Evolutionary conservation across 53 echinoderm and acorn worm species (phyloP).

Genomic region (Echinometra lucunter): DNA sequence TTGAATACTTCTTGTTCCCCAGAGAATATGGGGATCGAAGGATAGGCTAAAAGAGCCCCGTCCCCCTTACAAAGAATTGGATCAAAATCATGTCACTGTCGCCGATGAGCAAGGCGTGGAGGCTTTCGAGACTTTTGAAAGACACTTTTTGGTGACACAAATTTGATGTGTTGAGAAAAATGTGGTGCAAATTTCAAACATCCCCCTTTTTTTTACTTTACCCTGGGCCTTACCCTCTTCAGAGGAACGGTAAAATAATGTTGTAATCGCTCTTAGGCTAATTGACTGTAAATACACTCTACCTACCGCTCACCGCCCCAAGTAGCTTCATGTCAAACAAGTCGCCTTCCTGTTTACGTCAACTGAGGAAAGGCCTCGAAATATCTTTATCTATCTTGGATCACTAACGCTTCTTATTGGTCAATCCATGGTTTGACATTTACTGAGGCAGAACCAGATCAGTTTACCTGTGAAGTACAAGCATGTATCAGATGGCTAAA

Average conservation of each 20-base stretch:
- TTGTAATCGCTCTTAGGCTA: neutral
- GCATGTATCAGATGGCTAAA: neutral
- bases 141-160: neutral
- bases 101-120: neutral
- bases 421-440: neutral
- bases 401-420: neutral
- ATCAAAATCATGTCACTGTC: too few species aligned
- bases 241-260: neutral
- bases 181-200: neutral
- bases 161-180: neutral
- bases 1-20: neutral
- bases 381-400: conserved; percentile 10
- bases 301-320: neutral
- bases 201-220: neutral
- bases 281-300: conserved; percentile 32
- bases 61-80: too few species aligned
- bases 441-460: conserved; percentile 23
- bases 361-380: neutral
- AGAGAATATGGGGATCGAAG: too few species aligned
- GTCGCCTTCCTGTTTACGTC: neutral
- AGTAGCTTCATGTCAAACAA: conserved; percentile 4
- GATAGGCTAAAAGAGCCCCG: too few species aligned
- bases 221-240: neutral
- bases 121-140: too few species aligned
- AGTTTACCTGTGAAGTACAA: neutral